Percentiles rank a stretch among this genome's conserved stretches.
Evolutionary conservation across 2,797 vertebrate genomes (phyloP).

Genomic region (Simalia tracyae): DNA sequence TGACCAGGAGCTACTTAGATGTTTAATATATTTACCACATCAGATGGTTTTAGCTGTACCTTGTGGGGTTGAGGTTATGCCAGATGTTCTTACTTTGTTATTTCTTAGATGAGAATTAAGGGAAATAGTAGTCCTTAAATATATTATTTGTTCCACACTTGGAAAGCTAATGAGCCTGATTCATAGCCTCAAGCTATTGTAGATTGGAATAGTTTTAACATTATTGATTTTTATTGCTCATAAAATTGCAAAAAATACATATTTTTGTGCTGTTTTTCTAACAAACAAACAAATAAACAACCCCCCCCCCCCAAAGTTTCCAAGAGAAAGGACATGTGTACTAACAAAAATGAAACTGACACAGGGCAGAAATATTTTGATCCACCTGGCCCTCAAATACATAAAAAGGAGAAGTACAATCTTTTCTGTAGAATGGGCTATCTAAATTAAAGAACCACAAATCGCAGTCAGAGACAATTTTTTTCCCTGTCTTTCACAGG

Average conservation of each 20-base stretch:
- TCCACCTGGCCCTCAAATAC: not conserved
- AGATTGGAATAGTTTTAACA: not conserved
- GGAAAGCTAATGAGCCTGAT: not conserved
- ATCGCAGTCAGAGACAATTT: not conserved
- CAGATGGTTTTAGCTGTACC: not conserved
- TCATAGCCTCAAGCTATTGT: not conserved
- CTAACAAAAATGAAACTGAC: not conserved
- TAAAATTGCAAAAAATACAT: not conserved
- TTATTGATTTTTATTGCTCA: not conserved
- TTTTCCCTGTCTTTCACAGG: not conserved
- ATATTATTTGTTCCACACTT: not conserved
- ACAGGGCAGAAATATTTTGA: not conserved
- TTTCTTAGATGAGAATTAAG: not conserved
- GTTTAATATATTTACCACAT: not conserved
- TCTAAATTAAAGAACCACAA: not conserved
- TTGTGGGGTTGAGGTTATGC: not conserved
- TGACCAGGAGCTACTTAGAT: not conserved
- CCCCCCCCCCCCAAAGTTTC: no score
- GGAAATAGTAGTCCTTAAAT: not conserved
- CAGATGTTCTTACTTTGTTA: not conserved
- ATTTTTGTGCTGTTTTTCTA: not conserved
- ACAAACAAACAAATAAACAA: not conserved
- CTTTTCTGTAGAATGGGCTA: not conserved
- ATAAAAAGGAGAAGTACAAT: not conserved
- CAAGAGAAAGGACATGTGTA: not conserved